Percentiles rank a stretch among this genome's conserved stretches.
These are phyloP conservation scores for Nothobranchius furzeri DNA, from an alignment of 2,113 vertebrate genomes.

Conservation along the genomic window DNA sequence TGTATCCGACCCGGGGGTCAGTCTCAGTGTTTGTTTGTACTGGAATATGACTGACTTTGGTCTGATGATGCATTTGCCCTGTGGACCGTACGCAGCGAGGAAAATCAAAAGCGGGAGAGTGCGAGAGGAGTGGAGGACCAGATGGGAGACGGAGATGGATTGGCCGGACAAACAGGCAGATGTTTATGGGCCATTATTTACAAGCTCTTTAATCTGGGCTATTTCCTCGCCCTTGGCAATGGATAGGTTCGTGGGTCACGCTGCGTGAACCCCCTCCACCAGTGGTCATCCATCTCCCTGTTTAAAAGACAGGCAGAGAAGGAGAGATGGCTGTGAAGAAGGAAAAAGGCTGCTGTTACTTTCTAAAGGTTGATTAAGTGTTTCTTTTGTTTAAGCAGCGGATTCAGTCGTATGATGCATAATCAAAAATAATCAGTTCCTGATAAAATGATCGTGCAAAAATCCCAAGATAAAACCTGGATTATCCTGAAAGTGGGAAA, in stretches of 20 bases:
- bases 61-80: conserved; percentile 71
- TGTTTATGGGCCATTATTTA: conserved; percentile 79
- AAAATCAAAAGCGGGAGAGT: conserved; percentile 56
- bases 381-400: neutral
- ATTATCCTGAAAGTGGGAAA: neutral
- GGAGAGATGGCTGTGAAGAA: neutral
- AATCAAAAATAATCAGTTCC: too few species aligned
- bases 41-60: conserved; percentile 71
- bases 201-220: conserved; percentile 78
- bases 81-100: conserved; percentile 51
- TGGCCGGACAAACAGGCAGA: conserved; percentile 64
- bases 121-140: conserved; percentile 50
- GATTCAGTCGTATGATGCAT: too few species aligned
- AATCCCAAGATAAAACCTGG: neutral
- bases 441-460: too few species aligned
- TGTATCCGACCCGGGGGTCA: conserved; percentile 63
- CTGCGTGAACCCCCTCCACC: conserved; percentile 59
- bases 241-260: conserved; percentile 71
- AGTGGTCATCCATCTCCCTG: conserved; percentile 72
- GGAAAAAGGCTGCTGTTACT: conserved; percentile 9
- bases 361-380: neutral
- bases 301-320: conserved; percentile 37
- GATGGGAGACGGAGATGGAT: conserved; percentile 68
- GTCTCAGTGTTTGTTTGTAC: conserved; percentile 67
- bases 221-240: conserved; percentile 81